Percentiles rank a stretch among this genome's conserved stretches.
phyloP scores from a whole-genome alignment of 2,888 invertebrate genomes.

The Neoitamus cyanurus region DNA sequence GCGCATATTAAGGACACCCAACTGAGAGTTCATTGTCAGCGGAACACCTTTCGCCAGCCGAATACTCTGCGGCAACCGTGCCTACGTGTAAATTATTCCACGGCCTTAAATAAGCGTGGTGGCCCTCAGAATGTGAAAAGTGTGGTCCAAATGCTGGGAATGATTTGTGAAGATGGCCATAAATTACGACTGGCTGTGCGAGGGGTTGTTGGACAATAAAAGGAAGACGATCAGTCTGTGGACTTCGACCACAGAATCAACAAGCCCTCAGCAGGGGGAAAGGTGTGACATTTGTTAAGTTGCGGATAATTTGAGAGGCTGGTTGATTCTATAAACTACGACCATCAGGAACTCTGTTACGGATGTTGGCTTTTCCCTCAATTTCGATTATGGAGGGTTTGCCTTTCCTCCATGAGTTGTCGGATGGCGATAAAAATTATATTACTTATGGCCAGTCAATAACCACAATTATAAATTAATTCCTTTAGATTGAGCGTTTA shows the following conservation, averaged over 20 bases:
- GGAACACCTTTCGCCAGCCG: neutral
- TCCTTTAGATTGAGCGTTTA: neutral
- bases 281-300: constrained; percentile 53
- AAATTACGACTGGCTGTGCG: constrained; percentile 39
- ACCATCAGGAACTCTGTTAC: neutral
- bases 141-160: constrained; percentile 37
- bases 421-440: neutral
- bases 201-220: constrained; percentile 24
- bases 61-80: neutral
- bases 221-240: constrained; percentile 29
- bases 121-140: constrained; percentile 11
- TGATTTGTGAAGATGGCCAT: constrained; percentile 52
- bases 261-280: constrained; percentile 48
- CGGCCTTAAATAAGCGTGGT: neutral
- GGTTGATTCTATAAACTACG: constrained; percentile 4
- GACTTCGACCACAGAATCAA: constrained; percentile 45
- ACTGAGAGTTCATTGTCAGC: neutral
- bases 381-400: neutral
- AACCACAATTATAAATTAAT: neutral
- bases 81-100: constrained; percentile 31
- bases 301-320: constrained; percentile 52
- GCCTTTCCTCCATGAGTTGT: neutral
- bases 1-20: neutral
- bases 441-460: neutral
- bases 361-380: constrained; percentile 3